Conservation (phyloP, 2,797 vertebrate species). For the Pseudochirops cupreus region DNA sequence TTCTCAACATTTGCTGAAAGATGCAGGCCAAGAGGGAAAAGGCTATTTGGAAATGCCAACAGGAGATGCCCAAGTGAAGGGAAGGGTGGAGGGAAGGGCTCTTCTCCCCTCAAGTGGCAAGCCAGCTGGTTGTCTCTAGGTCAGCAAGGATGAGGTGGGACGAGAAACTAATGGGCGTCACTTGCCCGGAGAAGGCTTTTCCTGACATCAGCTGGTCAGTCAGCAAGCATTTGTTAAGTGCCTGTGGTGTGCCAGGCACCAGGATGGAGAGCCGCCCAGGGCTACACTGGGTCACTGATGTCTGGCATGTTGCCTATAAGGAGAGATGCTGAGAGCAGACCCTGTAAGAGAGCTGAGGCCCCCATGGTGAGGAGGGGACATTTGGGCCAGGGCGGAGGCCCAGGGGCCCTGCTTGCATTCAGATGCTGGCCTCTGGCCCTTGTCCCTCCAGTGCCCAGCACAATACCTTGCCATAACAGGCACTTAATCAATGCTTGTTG, state of each 20-base stretch:
- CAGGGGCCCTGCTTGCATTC: no score
- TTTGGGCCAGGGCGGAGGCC: not conserved
- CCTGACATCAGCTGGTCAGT: not conserved
- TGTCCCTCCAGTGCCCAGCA: no score
- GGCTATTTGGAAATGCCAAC: not conserved
- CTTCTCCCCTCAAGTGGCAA: not conserved
- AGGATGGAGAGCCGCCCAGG: not conserved
- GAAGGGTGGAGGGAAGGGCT: not conserved
- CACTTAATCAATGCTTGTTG: fast-evolving
- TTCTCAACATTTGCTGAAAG: not conserved
- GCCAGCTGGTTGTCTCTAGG: not conserved
- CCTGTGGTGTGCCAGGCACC: not conserved
- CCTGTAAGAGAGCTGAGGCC: not conserved
- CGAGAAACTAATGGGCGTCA: not conserved
- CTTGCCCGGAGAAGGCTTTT: fast-evolving
- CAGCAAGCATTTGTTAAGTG: not conserved
- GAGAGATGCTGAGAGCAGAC: not conserved
- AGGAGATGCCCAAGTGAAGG: not conserved
- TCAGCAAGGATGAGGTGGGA: not conserved
- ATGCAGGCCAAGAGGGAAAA: not conserved
- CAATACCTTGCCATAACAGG: not conserved
- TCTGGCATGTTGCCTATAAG: not conserved
- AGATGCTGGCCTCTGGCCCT: no score
- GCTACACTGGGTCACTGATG: not conserved
- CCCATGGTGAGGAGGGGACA: not conserved